These are phyloP conservation scores for Hippolais icterina DNA, from an alignment of 2,113 vertebrate species.

Conservation along the genomic window DNA sequence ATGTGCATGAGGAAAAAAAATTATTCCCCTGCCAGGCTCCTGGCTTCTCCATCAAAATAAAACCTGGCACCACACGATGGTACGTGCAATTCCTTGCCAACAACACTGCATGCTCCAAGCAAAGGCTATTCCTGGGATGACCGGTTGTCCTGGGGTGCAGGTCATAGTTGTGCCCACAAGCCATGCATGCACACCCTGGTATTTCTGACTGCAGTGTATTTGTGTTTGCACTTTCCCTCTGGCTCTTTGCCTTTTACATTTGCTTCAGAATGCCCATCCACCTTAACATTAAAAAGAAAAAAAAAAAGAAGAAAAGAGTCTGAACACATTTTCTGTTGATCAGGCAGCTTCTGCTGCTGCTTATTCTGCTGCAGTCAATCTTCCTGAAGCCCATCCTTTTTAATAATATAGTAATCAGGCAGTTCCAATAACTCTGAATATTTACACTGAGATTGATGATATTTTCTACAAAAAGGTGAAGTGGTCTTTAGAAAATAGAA, in stretches of 20 bases:
- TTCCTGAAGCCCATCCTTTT: background rate
- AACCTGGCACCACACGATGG: background rate
- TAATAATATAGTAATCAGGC: background rate
- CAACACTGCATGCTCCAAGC: background rate
- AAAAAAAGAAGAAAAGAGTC: background rate
- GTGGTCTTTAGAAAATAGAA: background rate
- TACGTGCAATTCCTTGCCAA: accelerated
- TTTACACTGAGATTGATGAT: background rate
- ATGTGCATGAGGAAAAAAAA: background rate
- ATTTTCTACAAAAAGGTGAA: background rate
- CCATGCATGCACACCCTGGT: background rate
- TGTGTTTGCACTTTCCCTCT: slow-evolving; percentile 41
- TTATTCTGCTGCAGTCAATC: background rate
- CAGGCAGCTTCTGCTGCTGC: background rate
- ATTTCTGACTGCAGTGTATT: slow-evolving; percentile 32
- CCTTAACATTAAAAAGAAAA: background rate
- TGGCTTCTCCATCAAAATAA: slow-evolving; percentile 3
- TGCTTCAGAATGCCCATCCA: slow-evolving; percentile 23
- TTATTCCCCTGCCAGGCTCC: background rate
- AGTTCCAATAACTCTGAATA: background rate
- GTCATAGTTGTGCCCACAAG: slow-evolving; percentile 16
- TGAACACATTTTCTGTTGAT: background rate
- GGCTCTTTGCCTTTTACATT: slow-evolving; percentile 45
- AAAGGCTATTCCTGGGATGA: slow-evolving; percentile 45
- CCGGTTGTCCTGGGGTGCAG: slow-evolving; percentile 22